These are phyloP conservation scores for Anabacerthia variegaticeps DNA, from an alignment of 2,797 vertebrate species.

Conservation along the genomic window DNA sequence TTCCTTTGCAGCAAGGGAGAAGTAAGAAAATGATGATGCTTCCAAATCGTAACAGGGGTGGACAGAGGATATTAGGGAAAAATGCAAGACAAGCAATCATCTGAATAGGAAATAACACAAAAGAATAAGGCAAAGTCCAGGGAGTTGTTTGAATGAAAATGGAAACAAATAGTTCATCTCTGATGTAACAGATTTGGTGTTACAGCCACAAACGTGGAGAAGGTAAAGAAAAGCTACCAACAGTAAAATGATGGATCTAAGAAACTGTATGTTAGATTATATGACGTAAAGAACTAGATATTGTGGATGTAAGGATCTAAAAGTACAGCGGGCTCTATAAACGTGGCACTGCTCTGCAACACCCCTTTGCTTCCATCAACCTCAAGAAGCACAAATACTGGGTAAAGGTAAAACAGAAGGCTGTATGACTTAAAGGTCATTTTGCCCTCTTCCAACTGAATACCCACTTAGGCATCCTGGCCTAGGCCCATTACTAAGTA, in stretches of 20 bases:
- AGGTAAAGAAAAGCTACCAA: background rate
- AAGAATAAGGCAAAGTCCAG: background rate
- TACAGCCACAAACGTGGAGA: background rate
- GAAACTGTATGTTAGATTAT: background rate
- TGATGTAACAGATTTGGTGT: background rate
- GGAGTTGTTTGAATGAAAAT: background rate
- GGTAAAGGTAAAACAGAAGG: background rate
- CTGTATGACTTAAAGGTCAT: background rate
- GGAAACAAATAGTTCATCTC: background rate
- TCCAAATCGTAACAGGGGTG: background rate
- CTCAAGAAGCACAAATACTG: background rate
- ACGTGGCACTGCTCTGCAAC: background rate
- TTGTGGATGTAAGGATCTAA: background rate
- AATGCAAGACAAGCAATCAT: background rate
- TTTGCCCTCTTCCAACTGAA: background rate
- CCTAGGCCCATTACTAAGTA: background rate
- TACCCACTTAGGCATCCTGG: background rate
- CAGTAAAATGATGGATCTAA: background rate
- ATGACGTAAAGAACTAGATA: accelerated
- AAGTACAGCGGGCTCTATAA: background rate
- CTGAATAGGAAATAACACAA: background rate
- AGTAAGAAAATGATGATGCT: background rate
- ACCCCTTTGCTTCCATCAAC: background rate
- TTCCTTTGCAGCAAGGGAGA: background rate
- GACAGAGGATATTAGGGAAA: background rate